Percentiles rank a stretch among this genome's conserved stretches.
phyloP scores from a whole-genome alignment of 1,140 invertebrate genomes.

The Cherax destructor region DNA sequence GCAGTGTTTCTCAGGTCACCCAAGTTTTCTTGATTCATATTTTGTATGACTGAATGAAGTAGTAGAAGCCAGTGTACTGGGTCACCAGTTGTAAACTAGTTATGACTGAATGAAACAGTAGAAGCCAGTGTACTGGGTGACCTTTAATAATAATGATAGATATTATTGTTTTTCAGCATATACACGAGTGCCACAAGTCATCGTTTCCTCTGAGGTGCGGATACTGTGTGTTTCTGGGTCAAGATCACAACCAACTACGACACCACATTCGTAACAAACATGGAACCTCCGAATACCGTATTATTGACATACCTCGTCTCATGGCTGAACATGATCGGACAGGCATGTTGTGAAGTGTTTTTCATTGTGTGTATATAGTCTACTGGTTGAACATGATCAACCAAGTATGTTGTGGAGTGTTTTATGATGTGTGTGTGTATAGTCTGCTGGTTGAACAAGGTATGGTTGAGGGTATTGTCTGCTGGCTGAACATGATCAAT shows the following conservation, averaged over 20 bases:
- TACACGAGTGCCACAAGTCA: neutral
- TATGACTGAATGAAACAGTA: too few relatives aligned
- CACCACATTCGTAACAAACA: constrained; percentile 54
- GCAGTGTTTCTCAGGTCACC: too few relatives aligned
- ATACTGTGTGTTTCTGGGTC: constrained; percentile 52
- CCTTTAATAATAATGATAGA: neutral
- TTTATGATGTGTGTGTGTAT: too few relatives aligned
- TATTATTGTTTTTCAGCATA: constrained; percentile 16
- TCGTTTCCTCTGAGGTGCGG: constrained; percentile 40
- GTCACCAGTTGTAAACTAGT: too few relatives aligned
- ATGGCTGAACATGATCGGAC: neutral
- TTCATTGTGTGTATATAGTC: too few relatives aligned
- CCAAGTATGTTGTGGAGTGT: neutral
- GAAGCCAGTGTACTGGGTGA: too few relatives aligned
- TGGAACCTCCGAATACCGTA: constrained; percentile 27
- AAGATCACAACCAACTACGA: constrained; percentile 46
- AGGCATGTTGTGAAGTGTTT: neutral
- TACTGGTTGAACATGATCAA: constrained; percentile 1
- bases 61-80: too few relatives aligned
- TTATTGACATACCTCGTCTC: constrained; percentile 35
- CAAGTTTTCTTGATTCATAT: too few relatives aligned
- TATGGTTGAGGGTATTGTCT: too few relatives aligned
- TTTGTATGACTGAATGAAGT: too few relatives aligned
- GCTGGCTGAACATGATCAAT: too few relatives aligned
- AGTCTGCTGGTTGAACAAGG: too few relatives aligned